These are phyloP conservation scores for Strigops habroptila DNA, from an alignment of 2,113 vertebrate species.

Conservation along the genomic window DNA sequence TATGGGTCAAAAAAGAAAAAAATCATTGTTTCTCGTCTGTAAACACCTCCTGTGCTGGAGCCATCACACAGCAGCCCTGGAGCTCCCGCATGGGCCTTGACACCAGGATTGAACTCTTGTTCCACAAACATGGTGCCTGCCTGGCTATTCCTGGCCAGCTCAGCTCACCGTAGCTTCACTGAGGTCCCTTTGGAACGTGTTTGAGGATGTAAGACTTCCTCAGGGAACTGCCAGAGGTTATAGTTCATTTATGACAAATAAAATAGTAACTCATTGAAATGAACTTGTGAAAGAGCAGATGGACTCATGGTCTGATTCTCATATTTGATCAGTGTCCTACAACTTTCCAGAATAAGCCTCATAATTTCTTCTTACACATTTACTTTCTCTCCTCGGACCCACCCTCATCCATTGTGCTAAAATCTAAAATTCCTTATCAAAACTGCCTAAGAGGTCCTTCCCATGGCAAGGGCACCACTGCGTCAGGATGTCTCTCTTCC, in stretches of 20 bases:
- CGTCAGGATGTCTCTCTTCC: not conserved
- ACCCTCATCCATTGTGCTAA: not conserved
- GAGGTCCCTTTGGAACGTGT: not conserved
- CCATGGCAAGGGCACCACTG: not conserved
- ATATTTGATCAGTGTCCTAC: not conserved
- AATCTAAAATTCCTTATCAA: not conserved
- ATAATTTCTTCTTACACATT: not conserved
- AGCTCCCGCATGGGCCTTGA: not conserved
- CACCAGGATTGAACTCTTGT: fast-evolving
- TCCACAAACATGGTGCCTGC: fast-evolving
- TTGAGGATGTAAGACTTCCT: not conserved
- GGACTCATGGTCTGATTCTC: not conserved
- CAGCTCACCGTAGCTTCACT: not conserved
- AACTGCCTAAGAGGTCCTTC: not conserved
- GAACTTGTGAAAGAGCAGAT: not conserved
- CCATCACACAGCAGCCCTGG: fast-evolving
- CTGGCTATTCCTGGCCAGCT: not conserved
- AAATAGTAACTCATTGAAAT: not conserved
- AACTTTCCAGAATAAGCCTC: not conserved
- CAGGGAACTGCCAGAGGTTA: not conserved
- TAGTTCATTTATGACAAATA: not conserved
- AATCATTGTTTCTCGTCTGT: not conserved
- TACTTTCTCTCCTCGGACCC: not conserved
- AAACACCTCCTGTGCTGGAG: not conserved
- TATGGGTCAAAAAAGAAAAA: not conserved